phyloP scores from a whole-genome alignment of 1,140 invertebrate genomes.

The Mactra quadrangularis region DNA sequence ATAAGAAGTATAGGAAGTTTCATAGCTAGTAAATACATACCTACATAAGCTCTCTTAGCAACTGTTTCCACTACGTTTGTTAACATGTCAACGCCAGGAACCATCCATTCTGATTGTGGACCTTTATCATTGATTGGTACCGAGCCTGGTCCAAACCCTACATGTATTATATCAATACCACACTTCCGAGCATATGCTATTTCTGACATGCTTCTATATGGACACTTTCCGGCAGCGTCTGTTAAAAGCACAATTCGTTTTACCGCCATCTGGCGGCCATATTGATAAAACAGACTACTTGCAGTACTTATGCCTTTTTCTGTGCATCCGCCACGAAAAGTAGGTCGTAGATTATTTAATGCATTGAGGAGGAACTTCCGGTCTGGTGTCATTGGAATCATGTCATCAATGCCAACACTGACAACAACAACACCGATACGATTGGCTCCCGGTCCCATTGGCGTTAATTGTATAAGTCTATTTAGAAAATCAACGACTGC shows the following conservation, averaged over 20 bases:
- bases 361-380: conserved; percentile 42
- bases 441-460: conserved; percentile 42
- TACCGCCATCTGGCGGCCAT: conserved; percentile 46
- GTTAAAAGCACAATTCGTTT: conserved; percentile 50
- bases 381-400: conserved; percentile 41
- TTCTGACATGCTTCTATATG: conserved; percentile 45
- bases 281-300: conserved; percentile 55
- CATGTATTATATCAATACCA: conserved; percentile 55
- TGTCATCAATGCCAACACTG: conserved; percentile 54
- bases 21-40: too few relatives aligned
- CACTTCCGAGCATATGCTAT: conserved; percentile 26
- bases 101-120: conserved; percentile 28
- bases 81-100: conserved; percentile 18
- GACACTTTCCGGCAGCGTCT: conserved; percentile 20
- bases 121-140: not conserved
- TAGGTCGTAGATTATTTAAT: conserved; percentile 21
- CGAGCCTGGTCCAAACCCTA: conserved; percentile 29
- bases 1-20: too few relatives aligned
- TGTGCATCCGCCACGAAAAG: conserved; percentile 47
- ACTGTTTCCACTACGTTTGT: conserved; percentile 32
- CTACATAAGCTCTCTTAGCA: conserved; percentile 32
- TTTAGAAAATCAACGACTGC: conserved; percentile 43
- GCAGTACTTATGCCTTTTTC: conserved; percentile 52
- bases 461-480: conserved; percentile 39
- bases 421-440: conserved; percentile 51